phyloP scores from a whole-genome alignment of 1,140 invertebrate genomes.

The Solenopsis invicta region DNA sequence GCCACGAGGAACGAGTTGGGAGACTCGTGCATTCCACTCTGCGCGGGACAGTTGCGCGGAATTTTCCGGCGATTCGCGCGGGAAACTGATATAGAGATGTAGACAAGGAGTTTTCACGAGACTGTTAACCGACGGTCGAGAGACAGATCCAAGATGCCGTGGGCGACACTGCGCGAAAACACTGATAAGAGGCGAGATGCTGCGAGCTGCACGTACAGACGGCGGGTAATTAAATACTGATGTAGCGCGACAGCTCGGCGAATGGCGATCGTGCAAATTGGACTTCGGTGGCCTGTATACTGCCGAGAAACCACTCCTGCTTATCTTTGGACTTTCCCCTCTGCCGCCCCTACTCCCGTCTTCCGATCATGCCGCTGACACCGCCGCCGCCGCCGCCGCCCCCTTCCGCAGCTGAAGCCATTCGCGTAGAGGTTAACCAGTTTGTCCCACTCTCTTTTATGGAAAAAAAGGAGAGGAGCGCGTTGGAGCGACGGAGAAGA shows the following conservation, averaged over 20 bases:
- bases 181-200: slow-evolving; percentile 7
- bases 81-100: not conserved
- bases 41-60: not conserved
- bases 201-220: not conserved
- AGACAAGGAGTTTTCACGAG: not conserved
- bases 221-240: slow-evolving; percentile 45
- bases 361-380: slow-evolving; percentile 41
- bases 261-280: slow-evolving; percentile 69
- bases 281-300: slow-evolving; percentile 72
- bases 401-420: slow-evolving; percentile 64
- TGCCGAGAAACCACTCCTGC: slow-evolving; percentile 76
- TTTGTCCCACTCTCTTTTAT: slow-evolving; percentile 86
- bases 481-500: not conserved
- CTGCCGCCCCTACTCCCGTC: slow-evolving; percentile 71
- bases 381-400: slow-evolving; percentile 69
- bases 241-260: slow-evolving; percentile 23
- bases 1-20: too few species aligned
- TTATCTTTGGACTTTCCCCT: slow-evolving; percentile 86
- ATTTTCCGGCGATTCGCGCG: not conserved
- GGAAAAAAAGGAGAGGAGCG: slow-evolving; percentile 75
- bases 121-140: not conserved
- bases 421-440: slow-evolving; percentile 85
- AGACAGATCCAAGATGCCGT: not conserved
- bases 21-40: not conserved
- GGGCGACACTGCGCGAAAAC: too few species aligned